Conservation (phyloP, 2,888 invertebrate species). For the Heteromurus nitidus region DNA sequence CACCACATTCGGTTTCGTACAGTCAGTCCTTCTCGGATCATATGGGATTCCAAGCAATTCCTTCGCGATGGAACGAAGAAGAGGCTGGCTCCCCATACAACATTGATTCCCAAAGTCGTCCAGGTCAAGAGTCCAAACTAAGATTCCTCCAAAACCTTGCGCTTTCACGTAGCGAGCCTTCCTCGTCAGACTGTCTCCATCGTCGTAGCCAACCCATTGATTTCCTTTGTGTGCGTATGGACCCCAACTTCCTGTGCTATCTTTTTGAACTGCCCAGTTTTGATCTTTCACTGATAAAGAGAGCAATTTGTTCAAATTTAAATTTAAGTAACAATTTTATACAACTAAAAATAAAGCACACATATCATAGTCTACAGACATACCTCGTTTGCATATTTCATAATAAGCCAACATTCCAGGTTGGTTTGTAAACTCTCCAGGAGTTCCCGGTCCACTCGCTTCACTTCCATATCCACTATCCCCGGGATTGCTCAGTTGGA, state of each 20-base stretch:
- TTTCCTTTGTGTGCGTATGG: slow-evolving; percentile 81
- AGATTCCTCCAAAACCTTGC: slow-evolving; percentile 77
- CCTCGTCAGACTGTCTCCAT: slow-evolving; percentile 79
- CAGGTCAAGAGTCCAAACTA: slow-evolving; percentile 79
- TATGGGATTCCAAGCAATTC: slow-evolving; percentile 78
- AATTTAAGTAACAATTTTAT: not conserved
- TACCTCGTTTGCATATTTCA: slow-evolving; percentile 79
- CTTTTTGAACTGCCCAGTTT: slow-evolving; percentile 82
- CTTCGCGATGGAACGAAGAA: slow-evolving; percentile 79
- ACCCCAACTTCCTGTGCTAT: slow-evolving; percentile 80
- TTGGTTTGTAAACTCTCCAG: slow-evolving; percentile 82
- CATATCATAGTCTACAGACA: slow-evolving; percentile 77
- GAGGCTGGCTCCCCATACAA: slow-evolving; percentile 75
- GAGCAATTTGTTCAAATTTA: not conserved
- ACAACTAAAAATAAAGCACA: not conserved
- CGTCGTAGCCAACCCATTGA: slow-evolving; percentile 89
- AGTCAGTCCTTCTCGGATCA: slow-evolving; percentile 77
- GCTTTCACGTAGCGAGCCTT: slow-evolving; percentile 75
- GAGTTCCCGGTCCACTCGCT: slow-evolving; percentile 81
- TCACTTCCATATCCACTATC: slow-evolving; percentile 79
- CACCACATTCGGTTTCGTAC: slow-evolving; percentile 81
- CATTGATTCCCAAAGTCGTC: slow-evolving; percentile 77
- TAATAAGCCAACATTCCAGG: slow-evolving; percentile 86
- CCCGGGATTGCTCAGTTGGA: slow-evolving; percentile 75
- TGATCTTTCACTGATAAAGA: slow-evolving; percentile 62